Evolutionary conservation across 2,113 vertebrate species (phyloP), one percentile per base, ranked within the genome.

Genomic region (Hippocampus barbouri): DNA sequence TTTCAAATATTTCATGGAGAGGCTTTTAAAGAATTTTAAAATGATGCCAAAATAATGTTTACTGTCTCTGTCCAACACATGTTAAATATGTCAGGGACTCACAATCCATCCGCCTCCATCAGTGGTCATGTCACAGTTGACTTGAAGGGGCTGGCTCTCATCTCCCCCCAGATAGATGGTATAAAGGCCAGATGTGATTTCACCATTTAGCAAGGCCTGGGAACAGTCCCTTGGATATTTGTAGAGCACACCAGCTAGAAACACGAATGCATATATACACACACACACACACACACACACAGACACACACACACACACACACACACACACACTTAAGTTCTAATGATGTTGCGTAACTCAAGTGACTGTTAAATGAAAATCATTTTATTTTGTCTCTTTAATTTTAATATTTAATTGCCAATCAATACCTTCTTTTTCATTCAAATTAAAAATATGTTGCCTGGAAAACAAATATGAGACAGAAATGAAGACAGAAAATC

Each of bases 101-200:
- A 99, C 97, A 0, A 99, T 96, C 97, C 97, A 99, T 78, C 97
- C 97, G 0, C 97, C 97, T 3, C 96, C 96, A 0, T 99, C 97
- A 7, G 94, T 93, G 45, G 27, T 89, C 97, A 99, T 99, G 90
- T 99, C 97, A 0, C 97, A 99, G 92, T 90, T 97, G 57, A 98
- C 97, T 74, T 97, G 92, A 69, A 95, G 69, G 0, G 95, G 91
- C 86, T 96, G 95, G 64, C 80, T 85, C 84, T 94, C 94, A 63
- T 98, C 91, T 23, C 96, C 96, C 0, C 93, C 91, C 79, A 96
- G 69, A 72, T 97, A 99, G 76, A 99, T 85, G 0, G 94, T 97
- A 83, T 97, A 94, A 71, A 96, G 77, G n/a, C 94, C 96, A 9
- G 96, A 95, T 30, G 89, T 78, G 0, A 87, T 86, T 74, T 99